A percentile compares a stretch with the other conserved stretches of the same genome.
Evolutionary conservation across 2,113 vertebrate genomes (phyloP).

Genomic region (Dissostichus mawsoni): DNA sequence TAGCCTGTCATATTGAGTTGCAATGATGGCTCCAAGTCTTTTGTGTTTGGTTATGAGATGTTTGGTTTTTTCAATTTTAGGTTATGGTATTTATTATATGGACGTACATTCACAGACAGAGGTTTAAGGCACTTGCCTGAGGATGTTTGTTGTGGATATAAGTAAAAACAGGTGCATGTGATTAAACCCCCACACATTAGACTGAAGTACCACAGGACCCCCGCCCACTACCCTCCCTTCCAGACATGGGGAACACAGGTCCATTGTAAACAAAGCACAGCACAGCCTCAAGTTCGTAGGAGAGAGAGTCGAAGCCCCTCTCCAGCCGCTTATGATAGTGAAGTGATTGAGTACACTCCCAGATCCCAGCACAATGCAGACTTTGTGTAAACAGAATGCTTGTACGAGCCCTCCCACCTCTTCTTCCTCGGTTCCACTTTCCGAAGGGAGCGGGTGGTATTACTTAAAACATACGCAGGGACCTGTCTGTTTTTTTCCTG

Average conservation of each 20-base stretch:
- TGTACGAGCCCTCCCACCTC: conserved; percentile 46
- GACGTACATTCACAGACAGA: conserved; percentile 41
- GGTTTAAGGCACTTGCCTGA: conserved; percentile 25
- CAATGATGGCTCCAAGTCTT: conserved; percentile 15
- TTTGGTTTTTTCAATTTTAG: conserved; percentile 18
- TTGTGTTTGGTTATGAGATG: conserved; percentile 21
- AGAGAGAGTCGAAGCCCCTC: conserved; percentile 48
- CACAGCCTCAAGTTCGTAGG: conserved; percentile 35
- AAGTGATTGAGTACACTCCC: conserved; percentile 68
- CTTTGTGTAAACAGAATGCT: conserved; percentile 55
- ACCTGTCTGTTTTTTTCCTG: neutral
- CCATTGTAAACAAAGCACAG: conserved; percentile 60
- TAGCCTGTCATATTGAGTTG: conserved; percentile 29
- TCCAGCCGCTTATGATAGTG: conserved; percentile 70
- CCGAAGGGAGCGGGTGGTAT: conserved; percentile 14
- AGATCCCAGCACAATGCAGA: conserved; percentile 60
- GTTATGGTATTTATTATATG: conserved; percentile 5
- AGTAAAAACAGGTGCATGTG: conserved; percentile 61
- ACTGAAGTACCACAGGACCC: conserved; percentile 34
- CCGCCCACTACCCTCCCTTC: conserved; percentile 18
- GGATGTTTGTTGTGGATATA: conserved; percentile 46
- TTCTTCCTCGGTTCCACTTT: conserved; percentile 37
- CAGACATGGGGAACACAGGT: conserved; percentile 58
- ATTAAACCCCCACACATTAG: conserved; percentile 48
- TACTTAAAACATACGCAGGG: conserved; percentile 17